These are phyloP conservation scores for Serripes groenlandicus DNA, from an alignment of 2,888 invertebrate species.

Conservation along the genomic window DNA sequence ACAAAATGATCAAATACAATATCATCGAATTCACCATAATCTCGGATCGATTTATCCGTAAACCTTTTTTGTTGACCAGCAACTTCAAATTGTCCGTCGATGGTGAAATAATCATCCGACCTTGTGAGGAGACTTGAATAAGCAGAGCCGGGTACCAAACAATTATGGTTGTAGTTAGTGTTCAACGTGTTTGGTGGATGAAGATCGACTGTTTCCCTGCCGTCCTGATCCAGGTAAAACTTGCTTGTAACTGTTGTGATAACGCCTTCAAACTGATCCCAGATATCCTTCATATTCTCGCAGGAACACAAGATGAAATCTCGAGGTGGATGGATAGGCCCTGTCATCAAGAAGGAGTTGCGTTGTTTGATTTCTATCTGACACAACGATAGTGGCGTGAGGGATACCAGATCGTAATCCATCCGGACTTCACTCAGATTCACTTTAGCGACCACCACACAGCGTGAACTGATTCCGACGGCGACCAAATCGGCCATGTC, in stretches of 20 bases:
- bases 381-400: background rate
- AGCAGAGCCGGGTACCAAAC: background rate
- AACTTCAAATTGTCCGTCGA: too few relatives aligned
- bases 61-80: too few relatives aligned
- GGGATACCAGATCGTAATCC: background rate
- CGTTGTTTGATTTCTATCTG: background rate
- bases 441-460: background rate
- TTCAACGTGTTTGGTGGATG: background rate
- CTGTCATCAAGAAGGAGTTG: background rate
- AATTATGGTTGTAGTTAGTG: constrained; percentile 1
- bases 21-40: background rate
- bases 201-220: background rate
- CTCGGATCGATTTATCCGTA: too few relatives aligned
- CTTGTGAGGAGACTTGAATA: too few relatives aligned
- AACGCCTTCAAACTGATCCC: background rate
- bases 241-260: background rate
- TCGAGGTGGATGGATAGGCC: background rate
- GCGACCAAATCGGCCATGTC: background rate
- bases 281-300: background rate
- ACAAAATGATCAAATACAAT: background rate
- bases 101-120: too few relatives aligned
- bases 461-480: background rate
- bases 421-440: background rate
- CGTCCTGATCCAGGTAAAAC: too few relatives aligned
- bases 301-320: background rate